A percentile compares a stretch with the other conserved stretches of the same genome.
Evolutionary conservation across 2,113 vertebrate genomes (phyloP).

Genomic region (Pelecanus crispus): DNA sequence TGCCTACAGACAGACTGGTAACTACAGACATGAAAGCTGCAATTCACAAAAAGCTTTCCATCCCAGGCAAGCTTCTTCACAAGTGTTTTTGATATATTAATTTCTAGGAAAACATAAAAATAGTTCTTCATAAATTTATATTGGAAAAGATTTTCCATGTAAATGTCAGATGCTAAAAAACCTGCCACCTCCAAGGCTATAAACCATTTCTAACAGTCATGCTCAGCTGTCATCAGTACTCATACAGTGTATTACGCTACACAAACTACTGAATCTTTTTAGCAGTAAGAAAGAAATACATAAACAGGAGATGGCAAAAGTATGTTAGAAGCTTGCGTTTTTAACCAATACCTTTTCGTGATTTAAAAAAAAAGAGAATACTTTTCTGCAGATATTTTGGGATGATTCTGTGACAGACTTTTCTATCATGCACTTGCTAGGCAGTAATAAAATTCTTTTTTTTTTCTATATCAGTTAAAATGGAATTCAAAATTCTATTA

Average conservation of each 20-base stretch:
- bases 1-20: neutral
- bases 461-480: neutral
- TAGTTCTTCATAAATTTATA: neutral
- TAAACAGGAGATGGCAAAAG: neutral
- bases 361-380: neutral
- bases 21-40: neutral
- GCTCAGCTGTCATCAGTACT: neutral
- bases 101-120: conserved; percentile 38
- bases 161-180: neutral
- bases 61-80: neutral
- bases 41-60: neutral
- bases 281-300: neutral
- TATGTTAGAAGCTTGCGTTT: neutral
- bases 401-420: neutral
- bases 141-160: neutral
- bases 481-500: neutral
- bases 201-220: neutral
- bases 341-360: neutral
- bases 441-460: neutral
- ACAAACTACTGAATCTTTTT: neutral
- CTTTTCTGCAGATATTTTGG: neutral
- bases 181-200: neutral
- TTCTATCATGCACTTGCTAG: neutral
- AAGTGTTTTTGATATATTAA: neutral
- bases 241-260: neutral